Evolutionary conservation across 35 echinoderm and acorn worm genomes (phyloP).

Genomic region (Ophiothrix spiculata): DNA sequence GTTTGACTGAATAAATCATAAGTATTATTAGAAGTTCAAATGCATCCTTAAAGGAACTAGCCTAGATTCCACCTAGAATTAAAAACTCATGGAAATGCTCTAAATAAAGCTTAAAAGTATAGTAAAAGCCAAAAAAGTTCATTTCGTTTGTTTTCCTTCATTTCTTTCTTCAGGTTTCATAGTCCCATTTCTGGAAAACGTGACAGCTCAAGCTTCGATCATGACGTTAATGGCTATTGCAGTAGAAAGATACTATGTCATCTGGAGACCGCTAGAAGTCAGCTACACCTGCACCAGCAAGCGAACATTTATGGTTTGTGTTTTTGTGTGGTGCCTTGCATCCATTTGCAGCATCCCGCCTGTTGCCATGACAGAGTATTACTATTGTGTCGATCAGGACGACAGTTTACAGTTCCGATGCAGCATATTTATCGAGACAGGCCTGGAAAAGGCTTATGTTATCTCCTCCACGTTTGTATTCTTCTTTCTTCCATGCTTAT

Average conservation of each 20-base stretch:
- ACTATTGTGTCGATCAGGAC: constrained; percentile 15
- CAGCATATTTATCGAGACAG: background rate
- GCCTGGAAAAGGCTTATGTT: constrained; percentile 34
- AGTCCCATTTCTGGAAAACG: constrained; percentile 61
- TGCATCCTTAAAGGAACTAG: too few species aligned
- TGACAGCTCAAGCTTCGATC: constrained; percentile 71
- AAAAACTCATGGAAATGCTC: too few species aligned
- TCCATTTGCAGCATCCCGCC: constrained; percentile 50
- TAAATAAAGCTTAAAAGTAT: too few species aligned
- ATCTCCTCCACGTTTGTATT: constrained; percentile 48
- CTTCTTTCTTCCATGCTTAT: constrained; percentile 66
- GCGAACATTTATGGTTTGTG: constrained; percentile 66
- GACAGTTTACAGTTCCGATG: constrained; percentile 34
- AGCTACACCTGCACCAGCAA: constrained; percentile 77
- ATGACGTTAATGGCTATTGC: constrained; percentile 79
- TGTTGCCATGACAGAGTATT: constrained; percentile 34
- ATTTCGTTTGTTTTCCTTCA: constrained; percentile 23
- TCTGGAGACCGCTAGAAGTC: constrained; percentile 84
- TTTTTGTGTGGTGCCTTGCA: constrained; percentile 67
- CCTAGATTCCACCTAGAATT: too few species aligned
- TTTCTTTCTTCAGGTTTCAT: constrained; percentile 65
- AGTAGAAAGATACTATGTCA: constrained; percentile 86
- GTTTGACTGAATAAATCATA: too few species aligned
- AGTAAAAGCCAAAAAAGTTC: background rate
- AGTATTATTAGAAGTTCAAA: too few species aligned